phyloP scores from a whole-genome alignment of 2,113 vertebrate genomes.

The Carlito syrichta region DNA sequence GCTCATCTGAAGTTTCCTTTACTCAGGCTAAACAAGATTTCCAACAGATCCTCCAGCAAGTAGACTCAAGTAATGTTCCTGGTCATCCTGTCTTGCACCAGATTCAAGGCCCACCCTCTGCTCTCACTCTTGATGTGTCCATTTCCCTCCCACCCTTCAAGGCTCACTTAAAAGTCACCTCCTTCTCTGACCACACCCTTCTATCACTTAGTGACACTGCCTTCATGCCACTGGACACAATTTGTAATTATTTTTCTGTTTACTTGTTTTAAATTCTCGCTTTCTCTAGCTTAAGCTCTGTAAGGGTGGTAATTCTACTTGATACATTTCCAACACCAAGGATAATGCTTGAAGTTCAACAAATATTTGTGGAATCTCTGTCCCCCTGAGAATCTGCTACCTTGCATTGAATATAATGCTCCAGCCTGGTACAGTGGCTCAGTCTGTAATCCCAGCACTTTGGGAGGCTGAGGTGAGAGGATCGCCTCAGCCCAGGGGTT shows the following conservation, averaged over 20 bases:
- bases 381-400: neutral
- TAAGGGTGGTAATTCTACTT: neutral
- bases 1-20: neutral
- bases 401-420: neutral
- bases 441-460: no score
- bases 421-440: no score
- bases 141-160: neutral
- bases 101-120: neutral
- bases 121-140: neutral
- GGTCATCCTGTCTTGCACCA: neutral
- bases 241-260: neutral
- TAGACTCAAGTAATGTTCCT: fast-evolving
- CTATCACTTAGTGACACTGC: neutral
- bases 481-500: no score
- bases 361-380: neutral
- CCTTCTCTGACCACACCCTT: neutral
- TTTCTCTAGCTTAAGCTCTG: neutral
- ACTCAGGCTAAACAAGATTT: neutral
- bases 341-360: neutral
- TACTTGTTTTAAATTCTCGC: neutral
- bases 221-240: neutral
- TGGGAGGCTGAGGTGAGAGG: no score
- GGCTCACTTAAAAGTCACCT: neutral
- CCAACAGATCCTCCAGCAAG: neutral
- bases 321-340: neutral